These are phyloP conservation scores for Melanostoma scalare DNA, from an alignment of 2,888 invertebrate species.

Conservation along the genomic window DNA sequence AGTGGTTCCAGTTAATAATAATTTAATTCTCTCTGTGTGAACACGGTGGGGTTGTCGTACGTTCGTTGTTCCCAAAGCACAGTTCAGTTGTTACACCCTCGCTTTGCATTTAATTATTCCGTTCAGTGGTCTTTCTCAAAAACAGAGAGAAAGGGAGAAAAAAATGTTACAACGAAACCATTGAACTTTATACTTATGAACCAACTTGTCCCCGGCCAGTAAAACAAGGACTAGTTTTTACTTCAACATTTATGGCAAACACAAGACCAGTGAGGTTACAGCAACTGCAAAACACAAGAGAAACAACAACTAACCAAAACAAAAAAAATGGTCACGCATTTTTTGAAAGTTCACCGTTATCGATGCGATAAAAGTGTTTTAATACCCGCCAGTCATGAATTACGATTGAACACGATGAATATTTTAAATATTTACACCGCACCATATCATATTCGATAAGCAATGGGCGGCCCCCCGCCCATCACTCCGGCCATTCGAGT, in stretches of 20 bases:
- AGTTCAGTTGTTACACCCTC: conserved; percentile 2
- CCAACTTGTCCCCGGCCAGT: conserved; percentile 29
- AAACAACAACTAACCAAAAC: not conserved
- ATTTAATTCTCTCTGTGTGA: conserved; percentile 4
- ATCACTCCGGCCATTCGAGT: not conserved
- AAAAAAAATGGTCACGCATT: conserved; percentile 29
- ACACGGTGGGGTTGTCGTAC: not conserved
- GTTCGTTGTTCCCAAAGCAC: not conserved
- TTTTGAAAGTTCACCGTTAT: conserved; percentile 50
- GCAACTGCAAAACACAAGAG: not conserved
- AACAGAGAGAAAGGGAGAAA: not conserved
- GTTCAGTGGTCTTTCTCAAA: not conserved
- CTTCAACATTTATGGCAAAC: conserved; percentile 19
- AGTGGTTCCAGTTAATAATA: conserved; percentile 44
- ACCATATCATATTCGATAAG: conserved; percentile 27
- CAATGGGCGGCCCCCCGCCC: not conserved
- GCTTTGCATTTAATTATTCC: not conserved
- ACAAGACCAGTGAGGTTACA: not conserved
- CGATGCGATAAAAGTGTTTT: conserved; percentile 62
- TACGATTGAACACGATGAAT: conserved; percentile 50
- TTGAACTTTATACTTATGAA: conserved; percentile 42
- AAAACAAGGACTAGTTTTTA: conserved; percentile 36
- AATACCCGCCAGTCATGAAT: conserved; percentile 56
- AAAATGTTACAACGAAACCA: not conserved
- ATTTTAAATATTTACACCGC: conserved; percentile 65